A percentile compares a stretch with the other conserved stretches of the same genome.
These are phyloP conservation scores for Rhinogobio ventralis DNA, from an alignment of 2,797 vertebrate species.

Conservation along the genomic window DNA sequence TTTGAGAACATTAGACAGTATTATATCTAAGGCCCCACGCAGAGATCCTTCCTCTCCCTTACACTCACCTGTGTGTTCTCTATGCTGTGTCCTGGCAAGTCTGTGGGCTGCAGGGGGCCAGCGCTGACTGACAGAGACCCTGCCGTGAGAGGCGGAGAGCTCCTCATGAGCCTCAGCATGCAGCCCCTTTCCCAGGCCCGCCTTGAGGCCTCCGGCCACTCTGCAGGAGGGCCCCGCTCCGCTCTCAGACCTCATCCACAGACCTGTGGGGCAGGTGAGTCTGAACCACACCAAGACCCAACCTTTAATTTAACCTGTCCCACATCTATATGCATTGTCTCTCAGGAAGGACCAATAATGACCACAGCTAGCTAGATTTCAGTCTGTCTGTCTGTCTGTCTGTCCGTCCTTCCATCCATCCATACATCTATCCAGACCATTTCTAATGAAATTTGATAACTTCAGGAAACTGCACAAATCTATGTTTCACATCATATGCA, in stretches of 20 bases:
- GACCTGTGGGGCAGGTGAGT: slow-evolving; percentile 64
- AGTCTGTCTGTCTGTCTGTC: neutral
- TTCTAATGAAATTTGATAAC: neutral
- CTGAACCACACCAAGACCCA: slow-evolving; percentile 60
- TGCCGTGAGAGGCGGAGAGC: slow-evolving; percentile 66
- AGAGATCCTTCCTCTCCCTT: slow-evolving; percentile 49
- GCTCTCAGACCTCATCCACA: slow-evolving; percentile 59
- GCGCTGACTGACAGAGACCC: slow-evolving; percentile 55
- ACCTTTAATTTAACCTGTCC: slow-evolving; percentile 67
- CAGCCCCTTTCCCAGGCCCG: slow-evolving; percentile 64
- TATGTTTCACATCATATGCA: neutral
- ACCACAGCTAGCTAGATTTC: neutral
- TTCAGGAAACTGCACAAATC: neutral
- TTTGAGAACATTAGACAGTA: slow-evolving; percentile 45
- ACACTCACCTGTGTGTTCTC: slow-evolving; percentile 61
- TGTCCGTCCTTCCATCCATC: neutral
- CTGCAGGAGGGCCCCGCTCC: too few relatives aligned
- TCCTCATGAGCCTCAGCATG: slow-evolving; percentile 70
- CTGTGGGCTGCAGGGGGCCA: slow-evolving; percentile 58
- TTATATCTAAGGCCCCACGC: slow-evolving; percentile 37
- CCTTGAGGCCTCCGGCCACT: slow-evolving; percentile 68
- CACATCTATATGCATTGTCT: slow-evolving; percentile 21
- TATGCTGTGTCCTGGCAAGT: slow-evolving; percentile 59
- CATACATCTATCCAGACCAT: neutral
- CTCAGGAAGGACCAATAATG: slow-evolving; percentile 1